Base-by-base conservation (phyloP, 2,888 invertebrate genomes). In the Sesia apiformis region DNA sequence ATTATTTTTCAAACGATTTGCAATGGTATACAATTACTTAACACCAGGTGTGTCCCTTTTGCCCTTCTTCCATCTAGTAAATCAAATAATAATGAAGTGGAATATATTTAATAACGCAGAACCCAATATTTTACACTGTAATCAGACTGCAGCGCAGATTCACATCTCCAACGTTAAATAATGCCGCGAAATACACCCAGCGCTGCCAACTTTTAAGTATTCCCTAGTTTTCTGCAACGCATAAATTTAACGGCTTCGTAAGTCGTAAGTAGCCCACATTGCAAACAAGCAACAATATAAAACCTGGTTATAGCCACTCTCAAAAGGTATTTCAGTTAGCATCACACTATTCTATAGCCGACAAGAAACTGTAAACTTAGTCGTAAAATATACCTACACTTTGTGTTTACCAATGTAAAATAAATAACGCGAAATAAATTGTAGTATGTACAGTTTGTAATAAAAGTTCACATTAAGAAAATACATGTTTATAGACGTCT, bases 241-340 rank as follows among this genome's bases (percentile, higher is more conserved):
- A 70, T 69, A 72, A 64, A 76, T 74, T 76, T 73, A 73, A 76
- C 68, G 64, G 65, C 41, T 60, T 53, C 58, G 58, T 62, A 60
- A 63, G 61, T 70, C 67, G 72, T 70, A 71, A 74, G 39, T 8
- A 38, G 64, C 64, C 65, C 66, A 61, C 66, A 64, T 61, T 60
- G 64, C 65, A 66, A 68, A 69, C 66, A 68, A 69, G 64, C 62
- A 63, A 65, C 67, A 63, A 67, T 71, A 74, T 70, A 72, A 70
- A 72, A 69, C 62, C 58, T 61, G 63, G 62, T 66, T 61, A 64
- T 61, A 55, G 60, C 56, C 62, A 57, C 60, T 60, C 62, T 61
- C 59, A 59, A 62, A 64, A 60, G 61, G 62, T 65, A 63, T 67
- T 67, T 69, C 67, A 70, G 66, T 69, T 67, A 52, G 52, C 52